Evolutionary conservation across 30 jellyfish, hydroid and myxozoan species (phyloP), one percentile per base, ranked within the genome.

Genomic region (Nemopilema nomurai): DNA sequence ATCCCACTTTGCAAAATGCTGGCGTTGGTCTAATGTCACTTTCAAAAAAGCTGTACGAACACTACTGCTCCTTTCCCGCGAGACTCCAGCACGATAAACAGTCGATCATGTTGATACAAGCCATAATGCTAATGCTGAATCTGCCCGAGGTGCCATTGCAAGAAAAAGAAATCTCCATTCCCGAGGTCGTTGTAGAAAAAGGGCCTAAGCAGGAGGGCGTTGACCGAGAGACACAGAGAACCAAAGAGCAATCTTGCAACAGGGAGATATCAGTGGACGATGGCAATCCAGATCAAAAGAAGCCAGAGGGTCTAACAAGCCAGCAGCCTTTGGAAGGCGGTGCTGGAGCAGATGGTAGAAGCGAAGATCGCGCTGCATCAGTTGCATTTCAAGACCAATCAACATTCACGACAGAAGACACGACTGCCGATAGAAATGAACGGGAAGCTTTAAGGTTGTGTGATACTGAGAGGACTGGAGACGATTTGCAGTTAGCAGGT

Each of bases 11-110:
- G 70, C 17, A 49, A 9, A 67, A 25, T 33, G 41, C 71, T 1
- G 83, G 68, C 16, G 26, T 28, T 4, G 84, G 65, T 13, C 27
- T 68, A 0, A 13, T 71, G 27, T 63, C 83, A 17, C 51, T 69
- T 67, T 73, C 94, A 19, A 17, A 25, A 31, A 51, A 85, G 29
- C 86, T 85, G 23, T 85, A 70, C 49, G 63, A 76, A 18, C 94
- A 74, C 41, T 85, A 85, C 50, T 85, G 94, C 51, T 65, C 88
- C 0, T 85, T 31, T n/a, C 72, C 70, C 17, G 52, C 27, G 73
- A 74, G 74, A 63, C 70, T 85, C 25, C 65, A 74, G 62, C 94
- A 85, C 25, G 78, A 66, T 29, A 68, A 74, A 16, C 50, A 57
- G 67, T 70, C 94, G 6, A 49, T 49, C 0, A 72, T 30, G 49